Percentiles rank a stretch among this genome's conserved stretches.
Evolutionary conservation across 35 echinoderm and acorn worm genomes (phyloP).

Genomic region (Ophioderma brevispina): DNA sequence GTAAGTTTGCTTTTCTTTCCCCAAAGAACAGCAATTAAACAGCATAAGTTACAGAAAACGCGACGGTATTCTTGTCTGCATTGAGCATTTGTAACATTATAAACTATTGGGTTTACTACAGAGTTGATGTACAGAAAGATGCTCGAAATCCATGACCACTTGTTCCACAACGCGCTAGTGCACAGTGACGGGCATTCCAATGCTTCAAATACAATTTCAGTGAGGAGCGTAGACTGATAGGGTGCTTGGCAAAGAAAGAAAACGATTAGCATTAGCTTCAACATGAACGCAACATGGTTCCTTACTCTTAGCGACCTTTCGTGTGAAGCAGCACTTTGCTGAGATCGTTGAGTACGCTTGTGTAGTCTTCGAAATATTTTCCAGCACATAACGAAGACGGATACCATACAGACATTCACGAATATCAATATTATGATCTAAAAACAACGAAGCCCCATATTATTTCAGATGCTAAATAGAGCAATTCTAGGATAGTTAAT

Average conservation of each 20-base stretch:
- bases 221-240: conserved; percentile 12
- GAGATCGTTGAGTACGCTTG: background rate
- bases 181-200: background rate
- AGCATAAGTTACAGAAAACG: conserved; percentile 4
- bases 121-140: conserved; percentile 65
- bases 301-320: background rate
- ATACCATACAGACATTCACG: conserved; percentile 38
- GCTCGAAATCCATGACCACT: conserved; percentile 2
- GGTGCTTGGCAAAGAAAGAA: conserved; percentile 59
- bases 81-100: conserved; percentile 53
- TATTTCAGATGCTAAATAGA: conserved; percentile 10
- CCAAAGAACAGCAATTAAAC: no score
- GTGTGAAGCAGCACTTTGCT: background rate
- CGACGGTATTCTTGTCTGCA: conserved; percentile 10
- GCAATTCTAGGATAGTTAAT: conserved; percentile 6
- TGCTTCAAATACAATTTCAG: conserved; percentile 6
- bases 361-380: conserved; percentile 52
- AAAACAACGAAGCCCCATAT: background rate
- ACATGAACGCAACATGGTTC: conserved; percentile 35
- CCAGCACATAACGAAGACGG: conserved; percentile 34
- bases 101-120: conserved; percentile 60
- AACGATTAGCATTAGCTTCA: conserved; percentile 31
- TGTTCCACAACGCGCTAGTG: background rate
- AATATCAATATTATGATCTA: conserved; percentile 20
- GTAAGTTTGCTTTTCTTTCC: no score